Conservation (phyloP, 37 sponge, comb jelly and placozoan species). For the Bolinopsis microptera region DNA sequence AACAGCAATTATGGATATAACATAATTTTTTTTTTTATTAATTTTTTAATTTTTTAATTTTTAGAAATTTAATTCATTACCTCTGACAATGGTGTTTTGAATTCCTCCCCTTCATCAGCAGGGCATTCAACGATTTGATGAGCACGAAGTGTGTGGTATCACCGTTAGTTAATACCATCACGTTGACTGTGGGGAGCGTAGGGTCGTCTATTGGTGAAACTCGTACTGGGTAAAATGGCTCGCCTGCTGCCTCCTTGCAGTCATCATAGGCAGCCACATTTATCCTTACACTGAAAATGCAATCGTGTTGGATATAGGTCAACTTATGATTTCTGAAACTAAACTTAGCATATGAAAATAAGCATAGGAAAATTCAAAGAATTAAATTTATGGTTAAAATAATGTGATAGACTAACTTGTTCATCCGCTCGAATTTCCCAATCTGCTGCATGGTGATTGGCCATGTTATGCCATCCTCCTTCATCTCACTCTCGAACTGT, state of each 20-base stretch:
- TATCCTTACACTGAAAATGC: conserved; percentile 32
- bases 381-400: too few species aligned
- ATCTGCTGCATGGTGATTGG: conserved; percentile 26
- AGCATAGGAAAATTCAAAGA: too few species aligned
- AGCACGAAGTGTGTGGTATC: conserved; percentile 35
- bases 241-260: not conserved
- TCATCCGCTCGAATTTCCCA: conserved; percentile 10
- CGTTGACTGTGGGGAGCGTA: not conserved
- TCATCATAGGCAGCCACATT: conserved; percentile 55
- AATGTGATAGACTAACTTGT: not conserved
- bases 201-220: not conserved
- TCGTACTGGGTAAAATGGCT: conserved; percentile 2
- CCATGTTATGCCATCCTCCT: not conserved
- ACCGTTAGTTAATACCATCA: not conserved
- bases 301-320: too few species aligned
- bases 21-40: too few species aligned
- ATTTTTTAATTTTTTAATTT: too few species aligned
- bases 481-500: conserved; percentile 29
- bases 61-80: too few species aligned
- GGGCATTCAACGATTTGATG: conserved; percentile 26
- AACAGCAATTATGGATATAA: too few species aligned
- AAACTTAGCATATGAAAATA: too few species aligned
- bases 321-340: too few species aligned
- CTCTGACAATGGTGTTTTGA: conserved; percentile 6
- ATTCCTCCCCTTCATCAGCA: conserved; percentile 8